These are phyloP conservation scores for Falco berigora DNA, from an alignment of 2,797 vertebrate species.

Conservation along the genomic window DNA sequence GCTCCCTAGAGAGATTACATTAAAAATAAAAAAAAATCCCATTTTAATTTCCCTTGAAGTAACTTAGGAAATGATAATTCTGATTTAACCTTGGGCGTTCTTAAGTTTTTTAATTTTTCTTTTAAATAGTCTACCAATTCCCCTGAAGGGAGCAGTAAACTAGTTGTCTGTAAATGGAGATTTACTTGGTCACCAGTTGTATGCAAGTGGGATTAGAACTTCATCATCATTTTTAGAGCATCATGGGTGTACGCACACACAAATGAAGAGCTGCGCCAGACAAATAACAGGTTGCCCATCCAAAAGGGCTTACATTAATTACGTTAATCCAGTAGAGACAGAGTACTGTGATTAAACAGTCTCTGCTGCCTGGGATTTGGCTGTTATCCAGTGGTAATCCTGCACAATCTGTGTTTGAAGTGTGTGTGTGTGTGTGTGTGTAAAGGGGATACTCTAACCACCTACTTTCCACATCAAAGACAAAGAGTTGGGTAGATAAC, in stretches of 20 bases:
- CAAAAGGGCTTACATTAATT: slow-evolving; percentile 61
- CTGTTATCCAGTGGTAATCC: slow-evolving; percentile 5
- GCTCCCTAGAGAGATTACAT: background rate
- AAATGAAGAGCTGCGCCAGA: background rate
- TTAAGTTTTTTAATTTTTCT: background rate
- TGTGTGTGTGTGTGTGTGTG: background rate
- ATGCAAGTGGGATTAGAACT: background rate
- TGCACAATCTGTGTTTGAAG: slow-evolving; percentile 20
- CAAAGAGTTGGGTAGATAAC: background rate
- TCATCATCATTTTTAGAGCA: background rate
- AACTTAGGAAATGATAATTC: background rate
- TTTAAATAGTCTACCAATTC: background rate
- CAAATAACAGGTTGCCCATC: slow-evolving; percentile 19
- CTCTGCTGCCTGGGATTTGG: slow-evolving; percentile 38
- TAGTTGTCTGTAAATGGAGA: background rate
- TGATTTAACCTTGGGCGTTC: background rate
- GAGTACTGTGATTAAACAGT: slow-evolving; percentile 56
- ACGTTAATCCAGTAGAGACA: slow-evolving; percentile 54
- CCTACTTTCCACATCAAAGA: background rate
- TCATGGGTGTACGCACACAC: background rate
- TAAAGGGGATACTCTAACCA: background rate
- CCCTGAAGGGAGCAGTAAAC: background rate
- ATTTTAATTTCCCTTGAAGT: background rate
- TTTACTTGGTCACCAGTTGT: background rate
- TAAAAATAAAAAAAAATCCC: background rate